Conservation (phyloP, 2,888 invertebrate genomes). For the Orthosia gracilis region DNA sequence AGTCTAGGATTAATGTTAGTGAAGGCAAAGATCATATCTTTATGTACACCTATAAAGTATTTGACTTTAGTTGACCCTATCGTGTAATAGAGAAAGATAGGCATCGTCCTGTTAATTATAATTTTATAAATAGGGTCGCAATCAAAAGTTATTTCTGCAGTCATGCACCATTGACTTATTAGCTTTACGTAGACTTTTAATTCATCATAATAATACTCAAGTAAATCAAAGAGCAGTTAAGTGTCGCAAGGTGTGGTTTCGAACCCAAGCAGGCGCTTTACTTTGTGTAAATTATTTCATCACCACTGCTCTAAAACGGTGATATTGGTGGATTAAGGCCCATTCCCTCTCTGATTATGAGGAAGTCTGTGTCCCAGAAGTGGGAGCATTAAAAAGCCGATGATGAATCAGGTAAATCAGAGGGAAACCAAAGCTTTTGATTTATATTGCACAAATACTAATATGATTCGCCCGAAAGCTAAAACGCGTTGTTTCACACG, state of each 20-base stretch:
- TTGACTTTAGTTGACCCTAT: conserved; percentile 25
- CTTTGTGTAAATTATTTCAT: too few species aligned
- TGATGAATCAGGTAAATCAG: too few species aligned
- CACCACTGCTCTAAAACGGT: too few species aligned
- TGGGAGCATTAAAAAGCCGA: too few species aligned
- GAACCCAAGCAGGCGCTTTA: too few species aligned
- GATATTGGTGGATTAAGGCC: too few species aligned
- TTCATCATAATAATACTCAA: background rate
- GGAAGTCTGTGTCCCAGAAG: too few species aligned
- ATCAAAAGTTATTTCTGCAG: background rate
- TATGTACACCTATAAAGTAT: background rate
- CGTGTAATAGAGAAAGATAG: conserved; percentile 7
- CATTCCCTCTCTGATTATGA: too few species aligned
- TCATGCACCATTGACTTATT: background rate
- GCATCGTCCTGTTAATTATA: background rate
- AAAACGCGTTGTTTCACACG: conserved; percentile 66
- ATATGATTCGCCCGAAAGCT: conserved; percentile 54
- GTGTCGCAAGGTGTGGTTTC: too few species aligned
- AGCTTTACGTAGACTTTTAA: too few species aligned
- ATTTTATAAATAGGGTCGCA: background rate
- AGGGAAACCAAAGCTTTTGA: conserved; percentile 26
- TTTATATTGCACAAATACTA: conserved; percentile 53
- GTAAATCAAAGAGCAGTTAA: too few species aligned
- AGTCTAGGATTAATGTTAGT: conserved; percentile 3
- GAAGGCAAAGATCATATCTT: conserved; percentile 30